These are phyloP conservation scores for Pogoniulus pusillus DNA, from an alignment of 2,797 vertebrate species.

Conservation along the genomic window DNA sequence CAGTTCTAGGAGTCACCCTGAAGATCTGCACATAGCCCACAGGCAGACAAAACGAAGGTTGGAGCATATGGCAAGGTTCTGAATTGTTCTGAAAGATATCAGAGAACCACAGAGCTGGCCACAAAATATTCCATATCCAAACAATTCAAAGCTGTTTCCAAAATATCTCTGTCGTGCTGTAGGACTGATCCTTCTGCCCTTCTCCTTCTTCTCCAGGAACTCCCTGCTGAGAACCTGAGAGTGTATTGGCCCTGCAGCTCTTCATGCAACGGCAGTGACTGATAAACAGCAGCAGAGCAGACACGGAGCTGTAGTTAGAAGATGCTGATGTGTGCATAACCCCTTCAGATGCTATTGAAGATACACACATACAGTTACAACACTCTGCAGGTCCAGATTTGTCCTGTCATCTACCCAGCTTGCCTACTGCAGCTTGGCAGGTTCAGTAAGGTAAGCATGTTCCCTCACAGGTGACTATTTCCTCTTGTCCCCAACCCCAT, in stretches of 20 bases:
- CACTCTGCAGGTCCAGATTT: neutral
- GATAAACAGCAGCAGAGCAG: neutral
- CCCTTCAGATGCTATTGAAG: neutral
- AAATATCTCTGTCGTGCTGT: neutral
- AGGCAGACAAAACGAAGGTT: conserved; percentile 17
- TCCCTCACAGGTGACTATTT: neutral
- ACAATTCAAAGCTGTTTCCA: neutral
- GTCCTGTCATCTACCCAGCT: neutral
- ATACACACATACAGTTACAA: neutral
- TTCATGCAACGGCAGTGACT: neutral
- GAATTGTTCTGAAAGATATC: conserved; percentile 3
- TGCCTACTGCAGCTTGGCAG: neutral
- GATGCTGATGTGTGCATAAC: neutral
- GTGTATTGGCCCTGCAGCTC: neutral
- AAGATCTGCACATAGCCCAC: conserved; percentile 33
- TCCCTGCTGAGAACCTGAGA: neutral
- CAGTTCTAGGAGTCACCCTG: neutral
- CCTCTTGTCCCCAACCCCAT: neutral
- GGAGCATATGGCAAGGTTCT: conserved; percentile 23
- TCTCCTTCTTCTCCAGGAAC: neutral
- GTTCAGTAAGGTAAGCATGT: neutral
- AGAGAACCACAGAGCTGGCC: conserved; percentile 14
- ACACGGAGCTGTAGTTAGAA: neutral
- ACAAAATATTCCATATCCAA: neutral
- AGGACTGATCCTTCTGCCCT: neutral